Conservation (phyloP, 2,113 vertebrate genomes). For the Argyrosomus japonicus region DNA sequence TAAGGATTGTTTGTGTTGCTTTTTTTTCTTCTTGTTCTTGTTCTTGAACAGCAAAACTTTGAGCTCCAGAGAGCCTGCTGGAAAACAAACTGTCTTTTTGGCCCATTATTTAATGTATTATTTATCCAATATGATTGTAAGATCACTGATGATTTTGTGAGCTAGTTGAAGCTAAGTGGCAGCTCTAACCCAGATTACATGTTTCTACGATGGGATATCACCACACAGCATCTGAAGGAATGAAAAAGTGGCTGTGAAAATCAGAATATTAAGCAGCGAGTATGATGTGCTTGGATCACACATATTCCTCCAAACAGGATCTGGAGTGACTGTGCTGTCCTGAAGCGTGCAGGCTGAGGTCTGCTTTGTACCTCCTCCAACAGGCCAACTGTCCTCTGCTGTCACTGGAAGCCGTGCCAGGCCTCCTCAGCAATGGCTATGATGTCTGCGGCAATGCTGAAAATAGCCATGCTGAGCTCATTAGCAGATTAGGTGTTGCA, state of each 20-base stretch:
- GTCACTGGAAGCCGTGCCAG: conserved; percentile 83
- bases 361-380: conserved; percentile 67
- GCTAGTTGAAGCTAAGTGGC: conserved; percentile 10
- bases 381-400: conserved; percentile 86
- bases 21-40: conserved; percentile 66
- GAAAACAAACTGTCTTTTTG: conserved; percentile 44
- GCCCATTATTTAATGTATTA: conserved; percentile 32
- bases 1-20: conserved; percentile 85
- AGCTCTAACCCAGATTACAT: conserved; percentile 36
- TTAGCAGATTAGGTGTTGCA: conserved; percentile 93
- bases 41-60: conserved; percentile 70
- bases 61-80: conserved; percentile 45
- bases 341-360: conserved; percentile 52
- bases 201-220: background rate
- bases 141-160: conserved; percentile 12
- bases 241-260: conserved; percentile 40
- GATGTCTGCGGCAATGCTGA: conserved; percentile 80
- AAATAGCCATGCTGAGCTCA: conserved; percentile 90
- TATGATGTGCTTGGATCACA: conserved; percentile 32
- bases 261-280: conserved; percentile 47
- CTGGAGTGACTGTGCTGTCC: conserved; percentile 60
- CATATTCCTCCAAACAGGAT: conserved; percentile 46
- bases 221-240: conserved; percentile 22
- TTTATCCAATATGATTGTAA: conserved; percentile 26
- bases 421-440: conserved; percentile 74